These are phyloP conservation scores for Sinocyclocheilus rhinocerous DNA, from an alignment of 2,113 vertebrate species.

Conservation along the genomic window DNA sequence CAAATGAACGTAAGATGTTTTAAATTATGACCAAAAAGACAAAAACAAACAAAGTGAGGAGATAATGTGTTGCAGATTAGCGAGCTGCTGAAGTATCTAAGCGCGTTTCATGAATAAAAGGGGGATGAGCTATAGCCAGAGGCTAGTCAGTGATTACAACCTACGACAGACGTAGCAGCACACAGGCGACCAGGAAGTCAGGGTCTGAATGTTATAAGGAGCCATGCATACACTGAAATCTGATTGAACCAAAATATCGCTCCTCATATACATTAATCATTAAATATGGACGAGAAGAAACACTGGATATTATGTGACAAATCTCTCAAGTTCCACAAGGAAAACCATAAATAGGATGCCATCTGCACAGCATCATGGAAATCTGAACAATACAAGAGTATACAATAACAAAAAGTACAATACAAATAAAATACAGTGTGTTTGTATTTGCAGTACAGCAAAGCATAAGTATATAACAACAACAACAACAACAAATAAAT, in stretches of 20 bases:
- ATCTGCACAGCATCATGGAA: not conserved
- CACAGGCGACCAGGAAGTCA: not conserved
- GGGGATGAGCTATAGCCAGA: not conserved
- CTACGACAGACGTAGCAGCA: not conserved
- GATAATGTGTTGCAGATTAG: conserved; percentile 73
- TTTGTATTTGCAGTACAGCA: no score
- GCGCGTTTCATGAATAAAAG: not conserved
- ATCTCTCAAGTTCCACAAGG: not conserved
- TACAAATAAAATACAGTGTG: not conserved
- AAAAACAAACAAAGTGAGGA: conserved; percentile 69
- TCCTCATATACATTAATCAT: not conserved
- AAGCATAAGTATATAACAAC: no score
- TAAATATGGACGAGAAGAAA: not conserved
- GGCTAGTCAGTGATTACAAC: not conserved
- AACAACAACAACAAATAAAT: no score
- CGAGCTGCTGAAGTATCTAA: conserved; percentile 31
- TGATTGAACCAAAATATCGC: not conserved
- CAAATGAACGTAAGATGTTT: conserved; percentile 59
- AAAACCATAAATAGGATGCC: not conserved
- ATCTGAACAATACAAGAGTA: not conserved
- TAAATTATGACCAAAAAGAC: conserved; percentile 64
- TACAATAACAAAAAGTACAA: not conserved
- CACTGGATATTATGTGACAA: not conserved
- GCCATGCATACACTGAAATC: not conserved
- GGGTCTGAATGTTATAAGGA: not conserved